phyloP scores from a whole-genome alignment of 2,888 invertebrate species.

The Nemapogon koenigi region DNA sequence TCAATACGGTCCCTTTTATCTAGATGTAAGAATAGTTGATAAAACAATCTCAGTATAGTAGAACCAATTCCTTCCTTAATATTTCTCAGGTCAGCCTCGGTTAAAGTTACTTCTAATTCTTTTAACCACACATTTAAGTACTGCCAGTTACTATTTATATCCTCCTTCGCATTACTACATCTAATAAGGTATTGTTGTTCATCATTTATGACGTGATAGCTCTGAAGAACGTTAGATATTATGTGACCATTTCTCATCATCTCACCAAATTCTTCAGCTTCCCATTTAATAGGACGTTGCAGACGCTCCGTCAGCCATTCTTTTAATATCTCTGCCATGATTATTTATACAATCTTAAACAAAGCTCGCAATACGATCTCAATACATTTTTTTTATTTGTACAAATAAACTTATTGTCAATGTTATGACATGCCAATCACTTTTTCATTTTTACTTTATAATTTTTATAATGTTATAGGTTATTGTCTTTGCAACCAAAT shows the following conservation, averaged over 20 bases:
- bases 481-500: too few species aligned
- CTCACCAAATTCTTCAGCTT: constrained; percentile 58
- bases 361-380: too few species aligned
- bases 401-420: too few species aligned
- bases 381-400: too few species aligned
- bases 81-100: constrained; percentile 43
- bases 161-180: constrained; percentile 34
- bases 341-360: constrained; percentile 8
- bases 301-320: constrained; percentile 66
- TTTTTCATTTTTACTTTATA: too few species aligned
- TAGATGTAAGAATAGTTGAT: constrained; percentile 66
- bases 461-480: too few species aligned
- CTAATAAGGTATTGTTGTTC: constrained; percentile 58
- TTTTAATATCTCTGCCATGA: constrained; percentile 66
- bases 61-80: constrained; percentile 57
- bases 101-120: constrained; percentile 48
- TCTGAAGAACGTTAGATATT: constrained; percentile 60
- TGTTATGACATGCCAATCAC: too few species aligned
- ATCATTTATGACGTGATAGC: constrained; percentile 64
- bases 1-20: constrained; percentile 63
- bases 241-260: constrained; percentile 65
- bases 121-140: constrained; percentile 59
- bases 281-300: constrained; percentile 59
- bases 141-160: constrained; percentile 57
- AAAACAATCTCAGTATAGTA: constrained; percentile 61